These are phyloP conservation scores for Lapara coniferarum DNA, from an alignment of 2,888 invertebrate species.

Conservation along the genomic window DNA sequence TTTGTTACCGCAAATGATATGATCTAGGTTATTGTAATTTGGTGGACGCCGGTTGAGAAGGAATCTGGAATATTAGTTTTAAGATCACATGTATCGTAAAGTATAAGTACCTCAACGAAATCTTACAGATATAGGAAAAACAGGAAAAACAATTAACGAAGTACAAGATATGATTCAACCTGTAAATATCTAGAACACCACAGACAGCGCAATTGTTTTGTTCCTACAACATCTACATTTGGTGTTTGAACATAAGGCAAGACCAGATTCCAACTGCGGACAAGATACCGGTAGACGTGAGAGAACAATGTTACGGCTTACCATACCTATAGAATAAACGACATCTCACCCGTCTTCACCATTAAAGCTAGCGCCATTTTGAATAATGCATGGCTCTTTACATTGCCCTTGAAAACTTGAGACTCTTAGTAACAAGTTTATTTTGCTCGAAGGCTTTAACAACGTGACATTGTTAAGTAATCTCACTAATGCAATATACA, in stretches of 20 bases:
- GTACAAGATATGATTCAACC: neutral
- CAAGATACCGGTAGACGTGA: constrained; percentile 14
- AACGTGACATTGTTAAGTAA: constrained; percentile 20
- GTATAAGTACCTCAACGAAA: neutral
- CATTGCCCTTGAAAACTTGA: constrained; percentile 21
- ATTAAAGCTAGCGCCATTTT: constrained; percentile 11
- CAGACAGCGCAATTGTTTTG: neutral
- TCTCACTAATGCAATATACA: constrained; percentile 21
- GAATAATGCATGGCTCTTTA: constrained; percentile 17
- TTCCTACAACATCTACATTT: neutral
- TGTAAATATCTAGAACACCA: neutral
- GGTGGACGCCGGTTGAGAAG: neutral
- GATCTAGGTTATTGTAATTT: neutral
- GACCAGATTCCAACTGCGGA: neutral
- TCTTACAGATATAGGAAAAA: neutral
- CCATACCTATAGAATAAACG: constrained; percentile 10
- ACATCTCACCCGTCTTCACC: constrained; percentile 14
- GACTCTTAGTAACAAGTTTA: constrained; percentile 13
- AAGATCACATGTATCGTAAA: neutral
- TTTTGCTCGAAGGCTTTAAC: constrained; percentile 1
- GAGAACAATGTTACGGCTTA: constrained; percentile 13
- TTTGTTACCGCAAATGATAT: neutral
- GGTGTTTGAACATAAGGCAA: neutral
- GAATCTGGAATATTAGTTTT: neutral
- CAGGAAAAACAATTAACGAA: neutral